Evolutionary conservation across 2,113 vertebrate species (phyloP), one percentile per base, ranked within the genome.

Genomic region (Peromyscus maniculatus): DNA sequence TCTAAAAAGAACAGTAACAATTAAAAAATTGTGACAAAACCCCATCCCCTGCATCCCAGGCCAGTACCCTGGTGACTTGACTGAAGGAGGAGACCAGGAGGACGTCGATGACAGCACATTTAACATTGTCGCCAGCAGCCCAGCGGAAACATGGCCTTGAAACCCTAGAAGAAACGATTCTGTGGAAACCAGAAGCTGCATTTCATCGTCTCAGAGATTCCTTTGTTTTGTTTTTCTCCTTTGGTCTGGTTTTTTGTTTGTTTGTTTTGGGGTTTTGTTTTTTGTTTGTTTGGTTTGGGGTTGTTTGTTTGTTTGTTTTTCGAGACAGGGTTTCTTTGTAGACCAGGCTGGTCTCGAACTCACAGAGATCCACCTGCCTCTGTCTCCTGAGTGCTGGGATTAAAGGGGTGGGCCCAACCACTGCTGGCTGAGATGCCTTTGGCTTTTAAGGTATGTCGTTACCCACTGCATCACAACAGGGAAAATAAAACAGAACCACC

Each of bases 1-100:
- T 84, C 88, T 93, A 78, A 72, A 74, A 43, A 72, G 59, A 88
- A 96, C 9, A 46, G 43, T 39, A n/a, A 83, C 92, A 82, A 55
- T 78, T 80, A 55, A 64, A 67, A 67, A 55, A 12, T 55, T 55
- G 52, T 55, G 52, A 55, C 8, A 10, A 77, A 74, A 8, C 52
- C 6, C 39, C 55, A 49, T 5, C 10, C 75, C 1, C 17, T 21
- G 3, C 8, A 33, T 31, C 24, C 33, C 66, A 71, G 21, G 22
- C 21, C 21, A 1, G 7, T 7, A 9, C 11, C 21, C 87, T 22
- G 8, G 24, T 72, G 69, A 57, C 49, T 31, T 36, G 33, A 36
- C 43, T 21, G 5, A 46, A 3, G 0, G 2, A 64, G 46, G 66
- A 36, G 86, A 52, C 57, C 3, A 10, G 4, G 52, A 22, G 69